Conservation (phyloP, 2,888 invertebrate species). For the Amphimallon solstitiale region DNA sequence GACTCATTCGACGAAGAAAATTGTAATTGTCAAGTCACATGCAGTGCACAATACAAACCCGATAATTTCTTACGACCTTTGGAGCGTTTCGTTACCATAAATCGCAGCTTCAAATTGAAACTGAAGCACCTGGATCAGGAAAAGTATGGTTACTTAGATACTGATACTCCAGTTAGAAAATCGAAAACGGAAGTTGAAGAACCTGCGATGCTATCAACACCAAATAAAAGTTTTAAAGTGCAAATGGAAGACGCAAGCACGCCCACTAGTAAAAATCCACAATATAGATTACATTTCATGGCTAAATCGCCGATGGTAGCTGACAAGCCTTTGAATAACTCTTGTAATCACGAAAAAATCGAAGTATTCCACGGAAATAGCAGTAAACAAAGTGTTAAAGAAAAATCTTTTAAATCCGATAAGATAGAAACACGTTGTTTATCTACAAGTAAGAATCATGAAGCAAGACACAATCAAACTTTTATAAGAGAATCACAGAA, state of each 20-base stretch:
- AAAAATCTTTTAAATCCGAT: no score
- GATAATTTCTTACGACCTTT: conserved; percentile 4
- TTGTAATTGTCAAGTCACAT: neutral
- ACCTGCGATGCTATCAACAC: neutral
- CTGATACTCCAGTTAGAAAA: neutral
- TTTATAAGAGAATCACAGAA: no score
- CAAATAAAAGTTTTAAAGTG: conserved; percentile 1
- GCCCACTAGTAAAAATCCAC: neutral
- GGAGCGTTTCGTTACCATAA: conserved; percentile 7
- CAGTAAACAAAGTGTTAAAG: no score
- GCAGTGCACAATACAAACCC: neutral
- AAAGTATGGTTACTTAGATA: conserved; percentile 12
- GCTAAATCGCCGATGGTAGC: neutral
- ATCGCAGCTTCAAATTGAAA: conserved; percentile 19
- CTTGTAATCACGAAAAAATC: no score
- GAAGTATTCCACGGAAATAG: no score
- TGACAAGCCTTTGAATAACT: neutral
- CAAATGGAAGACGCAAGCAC: conserved; percentile 2
- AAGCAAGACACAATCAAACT: no score
- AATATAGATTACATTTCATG: no score
- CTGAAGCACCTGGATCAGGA: conserved; percentile 16
- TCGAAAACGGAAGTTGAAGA: neutral
- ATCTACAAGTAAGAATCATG: no score
- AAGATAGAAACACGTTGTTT: no score
- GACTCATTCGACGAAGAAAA: neutral